Base-by-base conservation (phyloP, 2,888 invertebrate genomes). In the Ichneumoninae sp. region DNA sequence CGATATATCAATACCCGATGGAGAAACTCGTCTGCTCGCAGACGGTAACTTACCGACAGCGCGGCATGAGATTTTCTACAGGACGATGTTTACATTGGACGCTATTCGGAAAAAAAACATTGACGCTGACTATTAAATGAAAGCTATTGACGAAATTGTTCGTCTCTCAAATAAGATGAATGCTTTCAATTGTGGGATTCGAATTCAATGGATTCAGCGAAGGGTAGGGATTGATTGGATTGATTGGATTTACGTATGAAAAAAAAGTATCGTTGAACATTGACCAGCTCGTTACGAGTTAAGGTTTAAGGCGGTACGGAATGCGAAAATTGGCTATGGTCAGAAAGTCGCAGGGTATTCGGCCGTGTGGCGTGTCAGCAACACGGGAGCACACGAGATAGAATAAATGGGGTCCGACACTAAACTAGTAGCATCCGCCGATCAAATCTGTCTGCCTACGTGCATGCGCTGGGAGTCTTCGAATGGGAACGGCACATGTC, bases 381-480 rank as follows among this genome's bases (percentile, higher is more conserved):
- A 77, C 66, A 65, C 33, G 66, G 72, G 36, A 78, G 30, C 60
- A 26, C 78, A 69, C 71, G 71, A 83, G 82, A 86, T 81, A 77
- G 82, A 86, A 85, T 87, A 85, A 85, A 87, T 84, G 84, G 86
- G 86, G 82, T 84, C 78, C 57, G 80, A 72, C 81, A 82, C 82
- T 87, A 87, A 88, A 91, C 89, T 88, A 88, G 86, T 89, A 88
- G 88, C 89, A 92, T 92, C 92, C 92, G 92, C 87, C 87, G 87
- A 91, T 92, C 89, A 91, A 90, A 89, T 87, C 84, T 83, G 75
- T 83, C 83, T 82, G 85, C 86, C 82, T 82, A 86, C 80, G 78
- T 78, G 71, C 78, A 57, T 77, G 47, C 66, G 74, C 50, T 52
- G 54, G 52, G 79, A 75, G 36, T 78, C 36, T 57, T 57, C 66